These are phyloP conservation scores for Melanotaenia parkinsoni DNA, from an alignment of 2,797 vertebrate genomes.

Conservation along the genomic window DNA sequence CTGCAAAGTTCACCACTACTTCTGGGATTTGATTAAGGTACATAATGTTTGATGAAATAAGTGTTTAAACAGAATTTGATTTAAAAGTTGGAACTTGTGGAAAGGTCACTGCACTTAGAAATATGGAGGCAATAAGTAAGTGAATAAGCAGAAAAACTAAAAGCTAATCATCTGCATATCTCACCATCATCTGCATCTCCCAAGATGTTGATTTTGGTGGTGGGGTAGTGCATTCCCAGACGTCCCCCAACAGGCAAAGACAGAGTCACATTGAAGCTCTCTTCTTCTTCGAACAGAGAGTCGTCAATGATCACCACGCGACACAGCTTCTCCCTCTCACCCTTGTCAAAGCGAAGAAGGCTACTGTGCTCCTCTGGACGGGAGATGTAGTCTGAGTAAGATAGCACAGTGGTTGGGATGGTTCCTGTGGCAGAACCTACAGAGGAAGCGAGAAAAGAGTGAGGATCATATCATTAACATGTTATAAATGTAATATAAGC, in stretches of 20 bases:
- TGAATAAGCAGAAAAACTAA: not conserved
- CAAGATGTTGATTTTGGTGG: constrained; percentile 84
- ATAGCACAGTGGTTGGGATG: constrained; percentile 88
- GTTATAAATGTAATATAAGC: not conserved
- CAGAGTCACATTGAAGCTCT: constrained; percentile 90
- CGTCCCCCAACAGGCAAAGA: constrained; percentile 91
- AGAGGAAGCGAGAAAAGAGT: not conserved
- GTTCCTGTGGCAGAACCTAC: constrained; percentile 91
- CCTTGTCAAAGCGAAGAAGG: constrained; percentile 88
- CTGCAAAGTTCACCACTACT: constrained; percentile 14
- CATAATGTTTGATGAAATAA: constrained; percentile 1
- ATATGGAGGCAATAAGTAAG: not conserved
- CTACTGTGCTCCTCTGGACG: constrained; percentile 91
- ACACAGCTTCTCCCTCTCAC: constrained; percentile 87
- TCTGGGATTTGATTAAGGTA: constrained; percentile 13
- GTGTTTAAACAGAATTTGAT: not conserved
- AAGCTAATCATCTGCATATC: constrained; percentile 21
- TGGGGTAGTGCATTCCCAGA: constrained; percentile 86
- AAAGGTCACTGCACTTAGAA: constrained; percentile 4
- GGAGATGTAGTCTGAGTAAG: constrained; percentile 95
- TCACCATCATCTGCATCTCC: constrained; percentile 92
- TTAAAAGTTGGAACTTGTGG: constrained; percentile 8
- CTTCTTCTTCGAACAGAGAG: constrained; percentile 90
- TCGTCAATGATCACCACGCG: constrained; percentile 92
- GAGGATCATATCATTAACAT: not conserved